Evolutionary conservation across 2,888 invertebrate genomes (phyloP).

Genomic region (Microctonus aethiopoides): DNA sequence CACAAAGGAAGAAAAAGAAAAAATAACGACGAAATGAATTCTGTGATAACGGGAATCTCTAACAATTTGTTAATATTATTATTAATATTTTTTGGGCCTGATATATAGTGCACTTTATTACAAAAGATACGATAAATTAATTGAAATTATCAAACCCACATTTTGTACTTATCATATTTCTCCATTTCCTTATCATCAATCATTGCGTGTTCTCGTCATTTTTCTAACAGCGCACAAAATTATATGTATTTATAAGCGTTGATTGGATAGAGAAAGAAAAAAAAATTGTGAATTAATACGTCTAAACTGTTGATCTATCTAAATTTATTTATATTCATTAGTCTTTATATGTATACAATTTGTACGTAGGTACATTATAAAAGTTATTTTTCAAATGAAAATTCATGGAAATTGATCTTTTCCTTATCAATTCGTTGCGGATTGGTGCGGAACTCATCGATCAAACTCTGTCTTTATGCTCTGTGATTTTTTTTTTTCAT

Average conservation of each 20-base stretch:
- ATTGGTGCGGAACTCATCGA: constrained; percentile 11
- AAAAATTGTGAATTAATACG: background rate
- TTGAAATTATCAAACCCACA: background rate
- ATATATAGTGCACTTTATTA: background rate
- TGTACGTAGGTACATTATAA: background rate
- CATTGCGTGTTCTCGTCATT: background rate
- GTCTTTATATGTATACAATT: background rate
- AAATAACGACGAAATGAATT: constrained; percentile 43
- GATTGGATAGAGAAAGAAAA: background rate
- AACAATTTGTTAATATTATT: constrained; percentile 26
- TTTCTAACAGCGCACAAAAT: background rate
- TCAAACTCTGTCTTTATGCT: constrained; percentile 3
- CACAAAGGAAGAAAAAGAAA: background rate
- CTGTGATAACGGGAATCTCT: constrained; percentile 58
- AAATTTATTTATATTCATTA: background rate
- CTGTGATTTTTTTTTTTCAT: background rate
- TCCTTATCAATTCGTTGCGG: background rate
- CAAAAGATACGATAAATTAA: background rate
- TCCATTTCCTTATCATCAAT: background rate
- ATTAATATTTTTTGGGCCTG: background rate
- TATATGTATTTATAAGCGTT: background rate
- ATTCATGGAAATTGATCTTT: background rate
- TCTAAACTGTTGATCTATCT: background rate
- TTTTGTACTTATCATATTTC: constrained; percentile 9
- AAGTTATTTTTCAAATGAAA: background rate